These are phyloP conservation scores for Neolamprologus ventralis DNA, from an alignment of 2,113 vertebrate genomes.

Conservation along the genomic window DNA sequence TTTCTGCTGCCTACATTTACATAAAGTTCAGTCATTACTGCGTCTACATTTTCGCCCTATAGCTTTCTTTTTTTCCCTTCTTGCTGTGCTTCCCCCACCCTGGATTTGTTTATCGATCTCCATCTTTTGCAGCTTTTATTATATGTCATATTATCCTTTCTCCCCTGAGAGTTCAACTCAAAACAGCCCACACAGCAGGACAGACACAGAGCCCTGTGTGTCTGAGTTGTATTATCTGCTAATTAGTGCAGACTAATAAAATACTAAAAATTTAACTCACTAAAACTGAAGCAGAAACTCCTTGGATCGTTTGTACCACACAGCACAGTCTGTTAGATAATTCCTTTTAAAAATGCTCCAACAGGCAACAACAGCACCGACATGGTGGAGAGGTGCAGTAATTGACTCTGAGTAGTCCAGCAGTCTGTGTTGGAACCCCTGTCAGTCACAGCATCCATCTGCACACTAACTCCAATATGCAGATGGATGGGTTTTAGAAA, in stretches of 20 bases:
- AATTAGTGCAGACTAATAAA: background rate
- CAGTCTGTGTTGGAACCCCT: background rate
- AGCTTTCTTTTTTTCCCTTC: background rate
- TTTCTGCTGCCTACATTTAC: background rate
- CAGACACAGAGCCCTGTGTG: background rate
- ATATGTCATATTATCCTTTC: background rate
- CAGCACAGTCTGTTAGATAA: background rate
- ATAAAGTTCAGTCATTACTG: background rate
- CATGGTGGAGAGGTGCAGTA: background rate
- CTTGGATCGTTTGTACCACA: background rate
- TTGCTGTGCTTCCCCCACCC: background rate
- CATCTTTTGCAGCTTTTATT: background rate
- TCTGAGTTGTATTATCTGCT: background rate
- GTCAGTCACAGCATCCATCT: background rate
- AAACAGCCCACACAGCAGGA: background rate
- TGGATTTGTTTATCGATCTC: background rate
- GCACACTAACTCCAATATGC: background rate
- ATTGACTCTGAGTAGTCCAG: background rate
- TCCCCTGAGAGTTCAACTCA: background rate
- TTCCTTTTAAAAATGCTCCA: background rate
- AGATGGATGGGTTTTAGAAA: background rate
- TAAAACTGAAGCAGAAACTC: background rate
- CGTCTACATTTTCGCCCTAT: fast-evolving
- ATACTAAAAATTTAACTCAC: background rate
- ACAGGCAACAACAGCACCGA: background rate